phyloP scores from a whole-genome alignment of 2,113 vertebrate species.

The Oryzias melastigma region DNA sequence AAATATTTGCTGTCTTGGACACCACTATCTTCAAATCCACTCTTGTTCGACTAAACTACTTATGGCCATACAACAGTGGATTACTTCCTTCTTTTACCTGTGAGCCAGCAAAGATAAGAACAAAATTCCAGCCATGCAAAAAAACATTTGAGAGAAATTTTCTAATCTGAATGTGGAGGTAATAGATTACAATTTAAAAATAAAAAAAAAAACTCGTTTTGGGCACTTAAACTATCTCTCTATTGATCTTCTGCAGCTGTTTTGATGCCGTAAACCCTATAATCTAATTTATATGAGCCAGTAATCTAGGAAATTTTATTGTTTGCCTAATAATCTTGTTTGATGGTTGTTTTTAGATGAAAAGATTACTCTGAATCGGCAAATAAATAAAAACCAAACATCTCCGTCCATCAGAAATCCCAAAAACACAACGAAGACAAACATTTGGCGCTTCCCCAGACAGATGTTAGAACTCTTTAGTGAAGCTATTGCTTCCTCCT shows the following conservation, averaged over 20 bases:
- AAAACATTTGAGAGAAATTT: not conserved
- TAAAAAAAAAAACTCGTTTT: slow-evolving; percentile 1
- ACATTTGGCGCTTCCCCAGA: slow-evolving; percentile 59
- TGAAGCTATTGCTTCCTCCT: slow-evolving; percentile 75
- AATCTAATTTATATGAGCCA: not conserved
- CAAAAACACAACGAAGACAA: slow-evolving; percentile 46
- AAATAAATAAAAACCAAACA: slow-evolving; percentile 41
- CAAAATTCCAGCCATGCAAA: not conserved
- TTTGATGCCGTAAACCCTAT: not conserved
- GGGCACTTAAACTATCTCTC: not conserved
- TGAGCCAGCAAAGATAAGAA: slow-evolving; percentile 34
- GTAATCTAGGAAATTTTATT: not conserved
- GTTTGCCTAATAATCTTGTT: slow-evolving; percentile 13
- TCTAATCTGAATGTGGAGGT: not conserved
- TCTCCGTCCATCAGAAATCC: slow-evolving; percentile 47
- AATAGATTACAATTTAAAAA: slow-evolving; percentile 8
- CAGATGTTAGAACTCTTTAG: slow-evolving; percentile 70
- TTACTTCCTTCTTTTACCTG: slow-evolving; percentile 29
- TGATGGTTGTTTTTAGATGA: not conserved
- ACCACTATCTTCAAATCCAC: slow-evolving; percentile 37
- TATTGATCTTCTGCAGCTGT: not conserved
- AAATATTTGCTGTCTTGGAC: slow-evolving; percentile 61
- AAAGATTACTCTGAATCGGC: slow-evolving; percentile 21
- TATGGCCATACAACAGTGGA: slow-evolving; percentile 15
- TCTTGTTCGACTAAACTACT: slow-evolving; percentile 49